Conservation (phyloP, 2,888 invertebrate species). For the Pandemis heparana region DNA sequence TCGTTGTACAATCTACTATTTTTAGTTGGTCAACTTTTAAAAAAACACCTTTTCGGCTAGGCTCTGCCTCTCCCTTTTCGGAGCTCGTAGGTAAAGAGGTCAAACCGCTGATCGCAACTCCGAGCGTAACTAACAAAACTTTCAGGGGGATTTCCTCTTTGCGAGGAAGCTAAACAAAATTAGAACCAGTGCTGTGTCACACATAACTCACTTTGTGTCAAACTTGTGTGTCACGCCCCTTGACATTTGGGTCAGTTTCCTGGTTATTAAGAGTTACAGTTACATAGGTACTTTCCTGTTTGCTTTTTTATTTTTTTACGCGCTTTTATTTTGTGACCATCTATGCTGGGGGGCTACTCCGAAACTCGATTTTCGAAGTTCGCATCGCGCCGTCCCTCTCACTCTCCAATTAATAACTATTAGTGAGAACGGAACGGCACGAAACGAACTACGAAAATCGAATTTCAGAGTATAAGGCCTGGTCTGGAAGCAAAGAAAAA, state of each 20-base stretch:
- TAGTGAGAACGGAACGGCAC: too few species aligned
- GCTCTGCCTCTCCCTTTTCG: background rate
- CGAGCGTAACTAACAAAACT: conserved; percentile 21
- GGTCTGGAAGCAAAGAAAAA: too few species aligned
- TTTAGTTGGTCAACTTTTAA: too few species aligned
- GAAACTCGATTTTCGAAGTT: too few species aligned
- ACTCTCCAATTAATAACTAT: too few species aligned
- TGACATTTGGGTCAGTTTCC: conserved; percentile 14
- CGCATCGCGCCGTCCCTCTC: too few species aligned
- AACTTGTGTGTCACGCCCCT: conserved; percentile 32
- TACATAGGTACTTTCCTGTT: background rate
- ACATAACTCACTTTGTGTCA: conserved; percentile 30
- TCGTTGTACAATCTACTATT: background rate
- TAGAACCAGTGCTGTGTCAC: conserved; percentile 24
- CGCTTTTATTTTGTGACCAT: too few species aligned
- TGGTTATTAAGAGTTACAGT: background rate
- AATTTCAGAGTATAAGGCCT: too few species aligned
- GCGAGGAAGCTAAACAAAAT: conserved; percentile 29
- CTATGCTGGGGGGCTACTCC: too few species aligned
- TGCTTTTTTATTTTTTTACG: too few species aligned
- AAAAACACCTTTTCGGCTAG: background rate
- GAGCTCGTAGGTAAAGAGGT: conserved; percentile 2
- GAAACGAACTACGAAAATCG: too few species aligned
- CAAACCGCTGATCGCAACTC: conserved; percentile 13
- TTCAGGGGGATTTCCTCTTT: conserved; percentile 19